Evolutionary conservation across 2,797 vertebrate genomes (phyloP), one percentile per base, ranked within the genome.

Genomic region (Acanthornis magna): DNA sequence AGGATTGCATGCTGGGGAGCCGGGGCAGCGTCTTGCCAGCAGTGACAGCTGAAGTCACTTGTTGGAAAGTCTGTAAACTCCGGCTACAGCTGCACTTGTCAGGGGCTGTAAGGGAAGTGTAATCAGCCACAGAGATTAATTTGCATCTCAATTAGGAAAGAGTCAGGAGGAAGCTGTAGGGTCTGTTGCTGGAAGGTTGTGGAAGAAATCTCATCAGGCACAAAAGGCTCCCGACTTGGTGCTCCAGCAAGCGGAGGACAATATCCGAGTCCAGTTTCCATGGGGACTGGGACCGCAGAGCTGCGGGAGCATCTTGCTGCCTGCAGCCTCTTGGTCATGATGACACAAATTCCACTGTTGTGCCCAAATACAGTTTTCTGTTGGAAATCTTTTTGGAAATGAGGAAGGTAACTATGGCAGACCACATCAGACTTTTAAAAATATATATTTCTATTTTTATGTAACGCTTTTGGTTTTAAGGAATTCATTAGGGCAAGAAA

Each of bases 131-230:
- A 98, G 98, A 98, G 98, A 98, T 98, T 98, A 98, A 99, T 99
- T 99, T 99, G 98, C 99, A 99, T 99, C 98, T 99, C 98, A 99
- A 99, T 99, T 98, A 98, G 97, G 97, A 98, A 98, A 94, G 98
- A 98, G 97, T 97, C 94, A 95, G 98, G 97, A 97, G 97, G 98
- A 98, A 98, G 97, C 97, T 79, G 29, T 94, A 96, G 96, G 97
- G 97, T 98, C 97, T 98, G 97, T 96, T 97, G 96, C 97, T 94
- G 97, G 97, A 98, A 98, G 97, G 97, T 98, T 98, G 97, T 97
- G 97, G 98, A 98, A 98, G 98, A 98, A 99, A 99, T 98, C 98
- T 98, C 98, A 97, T 98, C 97, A 95, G 97, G 97, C 98, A 98
- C 97, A 98, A 98, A 98, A 98, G 97, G 98, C 98, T 98, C 97